phyloP scores from a whole-genome alignment of 2,888 invertebrate genomes.

The Ariolimax columbianus region DNA sequence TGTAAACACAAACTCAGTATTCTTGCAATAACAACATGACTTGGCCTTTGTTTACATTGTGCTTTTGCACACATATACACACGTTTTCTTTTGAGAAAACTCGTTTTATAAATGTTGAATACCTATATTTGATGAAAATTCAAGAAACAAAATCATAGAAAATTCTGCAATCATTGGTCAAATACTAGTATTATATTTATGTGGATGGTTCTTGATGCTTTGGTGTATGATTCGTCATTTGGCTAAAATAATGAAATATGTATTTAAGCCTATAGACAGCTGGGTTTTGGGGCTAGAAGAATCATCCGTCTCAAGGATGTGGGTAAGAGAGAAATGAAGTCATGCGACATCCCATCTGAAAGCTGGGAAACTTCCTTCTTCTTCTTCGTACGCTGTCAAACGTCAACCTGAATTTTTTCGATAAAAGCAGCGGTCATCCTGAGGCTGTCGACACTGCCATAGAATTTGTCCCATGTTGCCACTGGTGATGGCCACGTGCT shows the following conservation, averaged over 20 bases:
- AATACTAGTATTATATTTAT: background rate
- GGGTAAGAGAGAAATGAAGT: too few species aligned
- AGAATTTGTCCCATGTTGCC: too few species aligned
- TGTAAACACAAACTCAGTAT: constrained; percentile 22
- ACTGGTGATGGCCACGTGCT: too few species aligned
- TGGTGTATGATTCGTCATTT: background rate
- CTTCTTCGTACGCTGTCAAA: too few species aligned
- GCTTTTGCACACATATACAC: constrained; percentile 36
- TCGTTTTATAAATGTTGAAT: background rate
- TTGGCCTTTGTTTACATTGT: constrained; percentile 28
- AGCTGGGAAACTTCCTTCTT: too few species aligned
- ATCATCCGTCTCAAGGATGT: too few species aligned
- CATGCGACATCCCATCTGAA: too few species aligned
- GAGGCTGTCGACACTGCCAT: too few species aligned
- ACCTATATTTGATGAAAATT: background rate
- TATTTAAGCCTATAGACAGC: too few species aligned
- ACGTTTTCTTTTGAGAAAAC: constrained; percentile 15
- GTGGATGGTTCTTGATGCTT: background rate
- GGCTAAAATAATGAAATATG: background rate
- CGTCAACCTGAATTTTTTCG: too few species aligned
- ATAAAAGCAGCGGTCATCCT: too few species aligned
- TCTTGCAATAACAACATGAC: constrained; percentile 35
- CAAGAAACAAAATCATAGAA: background rate
- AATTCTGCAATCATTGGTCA: background rate
- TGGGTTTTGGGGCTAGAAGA: too few species aligned